Evolutionary conservation across 2,888 invertebrate genomes (phyloP), one percentile per base, ranked within the genome.

Genomic region (Copidosoma aretas): DNA sequence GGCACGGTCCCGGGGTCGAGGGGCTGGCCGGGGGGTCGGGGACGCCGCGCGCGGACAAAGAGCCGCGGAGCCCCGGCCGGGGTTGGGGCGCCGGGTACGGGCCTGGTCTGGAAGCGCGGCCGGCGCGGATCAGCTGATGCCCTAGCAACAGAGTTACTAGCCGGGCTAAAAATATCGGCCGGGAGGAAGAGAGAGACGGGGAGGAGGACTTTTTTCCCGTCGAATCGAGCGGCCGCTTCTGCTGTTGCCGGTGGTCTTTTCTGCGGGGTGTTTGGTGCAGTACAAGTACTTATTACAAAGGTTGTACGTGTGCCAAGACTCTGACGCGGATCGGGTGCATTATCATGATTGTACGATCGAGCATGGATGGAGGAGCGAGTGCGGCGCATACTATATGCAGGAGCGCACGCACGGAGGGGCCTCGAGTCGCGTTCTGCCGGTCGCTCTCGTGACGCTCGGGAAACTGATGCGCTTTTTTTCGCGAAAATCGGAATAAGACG

Each of bases 121-220:
- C 75, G 75, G 72, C 73, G 70, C 64, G 74, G 77, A 82, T 82
- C 82, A 83, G 82, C 82, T 83, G 82, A 83, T 83, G 79, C 81
- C 81, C 77, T 82, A 82, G 82, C 81, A 81, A 83, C 81, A 81
- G 77, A 78, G 70, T 76, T 82, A 81, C 77, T 80, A 81, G 75
- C 81, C 78, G 73, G 68, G 71, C 75, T 77, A 75, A 77, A 77
- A 75, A 77, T 77, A 79, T 78, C 71, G 71, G 71, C 62, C 46
- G 49, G 17, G 14, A 10, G 41, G 10, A 41, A 58, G 25, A 49
- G 17, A n/a, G 43, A 59, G 58, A 59, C n/a, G n/a, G 12, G 22
- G 12, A 46, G 32, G 32, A 32, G 32, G 32, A n/a, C n/a, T n/a
- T 32, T 32, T 32, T 32, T 32, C 8, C 32, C 32, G 32, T 32